phyloP scores from a whole-genome alignment of 2,797 vertebrate genomes.

The Sebastes iracundus region DNA sequence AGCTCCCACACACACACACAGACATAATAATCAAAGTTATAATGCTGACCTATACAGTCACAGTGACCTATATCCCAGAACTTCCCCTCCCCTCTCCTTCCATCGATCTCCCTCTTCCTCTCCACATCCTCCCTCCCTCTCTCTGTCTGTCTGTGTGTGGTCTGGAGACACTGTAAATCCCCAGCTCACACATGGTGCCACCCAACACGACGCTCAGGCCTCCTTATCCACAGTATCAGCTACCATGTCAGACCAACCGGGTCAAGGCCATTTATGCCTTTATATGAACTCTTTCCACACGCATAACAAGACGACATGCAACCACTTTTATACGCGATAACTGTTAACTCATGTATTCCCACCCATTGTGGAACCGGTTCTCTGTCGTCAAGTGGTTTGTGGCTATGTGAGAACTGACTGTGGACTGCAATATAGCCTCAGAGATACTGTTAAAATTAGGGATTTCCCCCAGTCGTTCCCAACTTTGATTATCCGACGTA shows the following conservation, averaged over 20 bases:
- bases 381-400: slow-evolving; percentile 19
- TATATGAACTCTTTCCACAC: slow-evolving; percentile 36
- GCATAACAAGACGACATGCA: slow-evolving; percentile 10
- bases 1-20: neutral
- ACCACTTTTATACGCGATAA: slow-evolving; percentile 33
- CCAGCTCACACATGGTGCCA: slow-evolving; percentile 78
- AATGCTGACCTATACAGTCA: neutral
- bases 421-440: neutral
- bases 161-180: slow-evolving; percentile 82
- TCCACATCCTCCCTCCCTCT: slow-evolving; percentile 28
- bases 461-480: neutral
- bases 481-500: neutral
- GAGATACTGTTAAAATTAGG: neutral
- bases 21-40: neutral
- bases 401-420: neutral
- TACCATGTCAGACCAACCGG: slow-evolving; percentile 47
- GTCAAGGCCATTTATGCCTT: slow-evolving; percentile 55
- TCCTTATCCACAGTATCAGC: slow-evolving; percentile 69
- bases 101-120: slow-evolving; percentile 9
- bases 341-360: slow-evolving; percentile 14
- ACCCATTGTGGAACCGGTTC: neutral
- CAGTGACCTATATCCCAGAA: neutral
- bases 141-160: slow-evolving; percentile 85
- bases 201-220: slow-evolving; percentile 60
- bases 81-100: neutral